These are phyloP conservation scores for Semaprochilodus insignis DNA, from an alignment of 2,797 vertebrate species.

Conservation along the genomic window DNA sequence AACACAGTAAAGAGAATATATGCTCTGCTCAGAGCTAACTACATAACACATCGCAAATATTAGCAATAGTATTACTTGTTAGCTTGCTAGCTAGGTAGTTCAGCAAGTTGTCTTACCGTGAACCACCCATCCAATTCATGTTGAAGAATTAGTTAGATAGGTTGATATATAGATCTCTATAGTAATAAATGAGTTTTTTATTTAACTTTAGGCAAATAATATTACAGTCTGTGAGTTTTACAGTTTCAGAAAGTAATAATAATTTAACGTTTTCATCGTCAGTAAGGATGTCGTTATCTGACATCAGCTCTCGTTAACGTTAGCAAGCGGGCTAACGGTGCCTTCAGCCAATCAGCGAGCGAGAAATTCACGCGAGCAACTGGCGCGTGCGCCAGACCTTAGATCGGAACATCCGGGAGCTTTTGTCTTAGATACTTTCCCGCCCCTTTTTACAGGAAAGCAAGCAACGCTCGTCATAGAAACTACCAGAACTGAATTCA, in stretches of 20 bases:
- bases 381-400: neutral
- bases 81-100: neutral
- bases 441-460: too few relatives aligned
- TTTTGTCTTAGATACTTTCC: too few relatives aligned
- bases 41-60: neutral
- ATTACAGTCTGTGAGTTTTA: neutral
- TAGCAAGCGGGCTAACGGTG: neutral
- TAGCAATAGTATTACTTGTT: neutral
- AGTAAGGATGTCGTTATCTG: too few relatives aligned
- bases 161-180: neutral
- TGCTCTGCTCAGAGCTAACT: neutral
- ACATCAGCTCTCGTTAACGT: neutral
- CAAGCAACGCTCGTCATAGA: too few relatives aligned
- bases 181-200: neutral
- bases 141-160: neutral
- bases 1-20: neutral
- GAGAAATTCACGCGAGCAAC: neutral
- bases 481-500: too few relatives aligned
- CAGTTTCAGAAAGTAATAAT: neutral
- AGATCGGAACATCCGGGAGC: too few relatives aligned
- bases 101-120: conserved; percentile 68
- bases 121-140: conserved; percentile 85
- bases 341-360: neutral
- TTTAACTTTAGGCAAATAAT: neutral
- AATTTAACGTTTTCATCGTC: neutral